Conservation (phyloP, 2,888 invertebrate species). For the Oscheius sp. region DNA sequence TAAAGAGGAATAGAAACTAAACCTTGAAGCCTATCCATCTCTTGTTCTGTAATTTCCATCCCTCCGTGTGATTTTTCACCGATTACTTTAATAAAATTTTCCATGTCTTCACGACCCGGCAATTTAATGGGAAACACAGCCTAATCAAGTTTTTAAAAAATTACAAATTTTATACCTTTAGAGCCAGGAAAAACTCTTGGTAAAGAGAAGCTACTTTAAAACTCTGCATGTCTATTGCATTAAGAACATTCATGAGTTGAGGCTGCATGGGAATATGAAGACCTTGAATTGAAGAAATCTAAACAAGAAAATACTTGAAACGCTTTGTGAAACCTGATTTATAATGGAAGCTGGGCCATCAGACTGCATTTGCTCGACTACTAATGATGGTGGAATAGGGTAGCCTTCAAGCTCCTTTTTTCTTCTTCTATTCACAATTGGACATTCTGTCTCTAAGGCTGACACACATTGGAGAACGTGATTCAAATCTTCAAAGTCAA, state of each 20-base stretch:
- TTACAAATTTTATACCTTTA: constrained; percentile 26
- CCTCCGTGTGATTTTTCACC: constrained; percentile 38
- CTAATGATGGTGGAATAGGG: constrained; percentile 7
- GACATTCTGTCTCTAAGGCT: constrained; percentile 23
- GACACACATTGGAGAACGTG: constrained; percentile 18
- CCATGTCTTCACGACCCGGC: constrained; percentile 29
- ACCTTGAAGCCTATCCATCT: constrained; percentile 19
- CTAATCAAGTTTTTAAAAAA: background rate
- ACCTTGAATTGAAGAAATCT: constrained; percentile 8
- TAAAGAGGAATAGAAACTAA: background rate
- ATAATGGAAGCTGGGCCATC: constrained; percentile 28
- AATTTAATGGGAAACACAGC: constrained; percentile 31
- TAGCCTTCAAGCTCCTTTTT: background rate
- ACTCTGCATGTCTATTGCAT: constrained; percentile 53
- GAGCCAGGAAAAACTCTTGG: constrained; percentile 48
- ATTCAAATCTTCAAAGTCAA: constrained; percentile 10
- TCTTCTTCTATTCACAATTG: background rate
- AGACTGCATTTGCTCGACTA: constrained; percentile 6
- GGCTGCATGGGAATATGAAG: background rate
- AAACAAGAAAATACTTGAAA: background rate
- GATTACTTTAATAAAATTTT: constrained; percentile 39
- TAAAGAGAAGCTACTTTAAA: constrained; percentile 46
- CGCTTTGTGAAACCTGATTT: too few relatives aligned
- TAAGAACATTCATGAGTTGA: constrained; percentile 34
- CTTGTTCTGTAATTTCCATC: constrained; percentile 36